Percentiles rank a stretch among this genome's conserved stretches.
phyloP scores from a whole-genome alignment of 2,113 vertebrate species.

The Chelonoidis abingdonii region DNA sequence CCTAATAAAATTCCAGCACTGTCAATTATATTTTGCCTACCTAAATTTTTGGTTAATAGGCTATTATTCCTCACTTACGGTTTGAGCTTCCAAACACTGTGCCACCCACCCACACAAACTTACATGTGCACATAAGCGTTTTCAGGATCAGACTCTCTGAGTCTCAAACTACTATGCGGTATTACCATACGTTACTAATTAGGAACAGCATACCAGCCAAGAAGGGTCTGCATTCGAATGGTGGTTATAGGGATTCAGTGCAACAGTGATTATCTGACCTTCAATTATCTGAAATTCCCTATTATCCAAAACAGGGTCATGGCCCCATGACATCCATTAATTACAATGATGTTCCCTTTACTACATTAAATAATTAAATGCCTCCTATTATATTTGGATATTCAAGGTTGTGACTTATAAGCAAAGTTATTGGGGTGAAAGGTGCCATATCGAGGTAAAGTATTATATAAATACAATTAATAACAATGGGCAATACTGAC shows the following conservation, averaged over 20 bases:
- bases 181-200: not conserved
- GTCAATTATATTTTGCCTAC: slow-evolving; percentile 45
- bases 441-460: not conserved
- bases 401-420: not conserved
- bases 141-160: not conserved
- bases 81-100: not conserved
- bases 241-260: not conserved
- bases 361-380: not conserved
- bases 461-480: not conserved
- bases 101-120: rapidly evolving
- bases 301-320: not conserved
- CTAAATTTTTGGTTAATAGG: slow-evolving; percentile 29
- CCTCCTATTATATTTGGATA: not conserved
- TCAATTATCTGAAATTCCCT: not conserved
- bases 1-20: not conserved
- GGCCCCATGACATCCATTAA: not conserved
- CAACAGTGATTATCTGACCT: not conserved
- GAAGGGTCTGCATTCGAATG: not conserved
- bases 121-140: not conserved
- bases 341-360: not conserved
- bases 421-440: not conserved
- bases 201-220: not conserved
- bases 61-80: not conserved
- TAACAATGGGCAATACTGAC: not conserved
- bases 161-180: not conserved